Percentiles rank a stretch among this genome's conserved stretches.
These are phyloP conservation scores for Liposcelis brunnea DNA, from an alignment of 2,888 invertebrate genomes.

Conservation along the genomic window DNA sequence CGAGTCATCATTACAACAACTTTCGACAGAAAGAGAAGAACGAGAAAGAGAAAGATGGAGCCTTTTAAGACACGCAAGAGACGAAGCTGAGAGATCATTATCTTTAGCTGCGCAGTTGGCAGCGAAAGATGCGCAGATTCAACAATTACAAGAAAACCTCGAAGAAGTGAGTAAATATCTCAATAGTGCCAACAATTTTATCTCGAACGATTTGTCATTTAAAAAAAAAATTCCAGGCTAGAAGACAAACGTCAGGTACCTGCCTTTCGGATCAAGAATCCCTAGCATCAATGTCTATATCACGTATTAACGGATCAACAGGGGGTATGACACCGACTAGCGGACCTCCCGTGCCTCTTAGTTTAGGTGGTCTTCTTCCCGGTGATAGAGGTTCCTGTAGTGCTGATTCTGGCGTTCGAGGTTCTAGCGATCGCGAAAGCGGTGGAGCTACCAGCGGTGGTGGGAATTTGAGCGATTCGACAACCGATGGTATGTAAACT, in stretches of 20 bases:
- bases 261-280: conserved; percentile 76
- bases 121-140: conserved; percentile 67
- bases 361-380: conserved; percentile 28
- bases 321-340: conserved; percentile 16
- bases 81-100: conserved; percentile 76
- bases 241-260: conserved; percentile 55
- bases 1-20: conserved; percentile 46
- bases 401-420: conserved; percentile 70
- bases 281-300: conserved; percentile 47
- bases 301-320: conserved; percentile 33
- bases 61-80: conserved; percentile 68
- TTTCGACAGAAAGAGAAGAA: conserved; percentile 45
- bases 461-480: conserved; percentile 63
- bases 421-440: conserved; percentile 64
- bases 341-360: conserved; percentile 8
- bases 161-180: conserved; percentile 46
- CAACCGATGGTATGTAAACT: conserved; percentile 44
- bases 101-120: conserved; percentile 75
- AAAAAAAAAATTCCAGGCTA: conserved; percentile 31
- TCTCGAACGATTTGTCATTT: neutral
- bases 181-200: conserved; percentile 9
- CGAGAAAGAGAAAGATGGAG: conserved; percentile 80
- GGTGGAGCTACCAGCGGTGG: conserved; percentile 68
- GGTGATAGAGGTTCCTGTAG: conserved; percentile 70
- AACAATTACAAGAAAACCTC: conserved; percentile 70